Evolutionary conservation across 2,888 invertebrate genomes (phyloP), one percentile per base, ranked within the genome.

Genomic region (Hirtodrosophila alboralis): DNA sequence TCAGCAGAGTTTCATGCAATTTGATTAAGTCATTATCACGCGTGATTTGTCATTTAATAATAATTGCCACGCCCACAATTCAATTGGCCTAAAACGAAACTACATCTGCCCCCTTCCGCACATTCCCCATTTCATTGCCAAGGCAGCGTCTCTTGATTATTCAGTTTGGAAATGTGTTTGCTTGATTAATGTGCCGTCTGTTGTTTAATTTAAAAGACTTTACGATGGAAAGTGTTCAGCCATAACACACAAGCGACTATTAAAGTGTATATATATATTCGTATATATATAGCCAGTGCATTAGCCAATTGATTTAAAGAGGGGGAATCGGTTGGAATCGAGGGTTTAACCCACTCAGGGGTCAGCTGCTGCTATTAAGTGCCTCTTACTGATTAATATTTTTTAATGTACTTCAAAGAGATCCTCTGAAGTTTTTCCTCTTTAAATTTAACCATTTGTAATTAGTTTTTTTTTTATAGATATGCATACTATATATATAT

Each of bases 181-280:
- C 56, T 57, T 63, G 58, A 72, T 71, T 65, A 58, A 62, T 71
- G 53, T 37, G 57, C 43, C 45, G 37, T 47, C 37, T 47, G 57
- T 43, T 33, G 43, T 33, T 62, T 59, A 51, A 77, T 77, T 77
- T 51, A 49, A 52, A 28, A 52, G 43, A 76, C 70, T 77, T 80
- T 63, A 74, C 70, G 75, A 77, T 78, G 65, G 66, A 80, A 84
- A 66, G 77, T 59, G 54, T 41, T 43, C 30, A 16, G 27, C n/a
- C 31, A 10, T 23, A 34, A 41, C 3, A 34, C 40, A 28, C n/a
- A 40, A 52, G 34, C 7, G 40, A 23, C 53, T 14, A 33, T 23
- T 14, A 10, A 8, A 36, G 8, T 30, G 14, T 6, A 7, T 18
- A n/a, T 7, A 21, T 6, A 10, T 6, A 3, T 14, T 26, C 13